Base-by-base conservation (phyloP, 2,113 vertebrate species). In the Patagioenas fasciata region DNA sequence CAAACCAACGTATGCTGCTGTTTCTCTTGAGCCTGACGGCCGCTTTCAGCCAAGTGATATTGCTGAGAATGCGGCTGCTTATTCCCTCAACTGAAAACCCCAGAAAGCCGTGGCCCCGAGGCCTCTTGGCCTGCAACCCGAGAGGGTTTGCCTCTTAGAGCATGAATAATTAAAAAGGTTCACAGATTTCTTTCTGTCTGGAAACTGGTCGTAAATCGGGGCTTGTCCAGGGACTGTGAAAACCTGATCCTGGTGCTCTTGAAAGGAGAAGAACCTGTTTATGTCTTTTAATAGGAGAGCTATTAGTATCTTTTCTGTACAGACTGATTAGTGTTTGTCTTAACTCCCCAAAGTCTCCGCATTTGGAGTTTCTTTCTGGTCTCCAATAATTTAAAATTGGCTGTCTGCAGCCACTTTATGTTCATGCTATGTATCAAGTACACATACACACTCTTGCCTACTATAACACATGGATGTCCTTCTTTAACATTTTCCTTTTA, bases 141-240 rank as follows among this genome's bases (percentile, higher is more conserved):
- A 96, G 95, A 95, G 89, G 70, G 42, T 89, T 95, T 89, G 73
- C 89, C 70, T 84, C 73, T 89, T 65, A 17, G 65, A 93, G 96
- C 95, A 91, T 95, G 94, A 69, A 94, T 71, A 89, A 93, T 95
- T 93, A 53, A 93, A 96, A 94, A 91, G 36, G 73, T 78, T 89
- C 89, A 61, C 80, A 92, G 40, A 93, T 95, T 96, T 95, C 86
- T 79, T 85, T 91, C 66, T 89, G 89, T 93, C 92, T 97, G 94
- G 94, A 93, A 92, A 71, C 31, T 17, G 69, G 65, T 79, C 29
- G 16, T 60, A 57, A 95, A 93, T 1, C 5, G n/a, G 75, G 83
- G 67, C 83, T 94, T 73, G 79, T 88, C 75, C 90, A 93, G 19
- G 44, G 67, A 11, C 75, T 96, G 69, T 60, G 70, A 96, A 92